phyloP scores from a whole-genome alignment of 2,888 invertebrate genomes.

The Habroteleia sp. region DNA sequence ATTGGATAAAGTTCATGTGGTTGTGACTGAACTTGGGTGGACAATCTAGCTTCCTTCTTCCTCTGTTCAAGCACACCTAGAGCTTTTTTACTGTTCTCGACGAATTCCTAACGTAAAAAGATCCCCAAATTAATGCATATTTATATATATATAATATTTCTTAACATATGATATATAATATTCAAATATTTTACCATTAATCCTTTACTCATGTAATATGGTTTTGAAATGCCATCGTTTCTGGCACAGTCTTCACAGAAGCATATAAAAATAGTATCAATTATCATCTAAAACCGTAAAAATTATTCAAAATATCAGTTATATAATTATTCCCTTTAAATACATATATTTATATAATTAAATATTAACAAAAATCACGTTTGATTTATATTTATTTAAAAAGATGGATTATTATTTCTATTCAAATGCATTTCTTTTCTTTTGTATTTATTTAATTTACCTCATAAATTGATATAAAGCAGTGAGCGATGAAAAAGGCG shows the following conservation, averaged over 20 bases:
- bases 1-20: not conserved
- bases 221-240: conserved; percentile 84
- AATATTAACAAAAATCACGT: no score
- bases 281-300: conserved; percentile 85
- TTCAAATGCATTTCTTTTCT: not conserved
- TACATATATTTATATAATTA: no score
- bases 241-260: conserved; percentile 86
- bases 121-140: no score
- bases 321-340: no score
- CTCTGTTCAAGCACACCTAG: conserved; percentile 70
- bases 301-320: no score
- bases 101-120: conserved; percentile 81
- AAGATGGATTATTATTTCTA: no score
- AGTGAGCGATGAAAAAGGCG: conserved; percentile 86
- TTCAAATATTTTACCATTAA: conserved; percentile 82
- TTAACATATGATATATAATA: no score
- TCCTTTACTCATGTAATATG: conserved; percentile 86
- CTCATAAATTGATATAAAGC: conserved; percentile 88
- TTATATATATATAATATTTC: no score
- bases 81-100: conserved; percentile 84
- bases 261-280: conserved; percentile 86
- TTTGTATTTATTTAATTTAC: conserved; percentile 76
- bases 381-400: no score
- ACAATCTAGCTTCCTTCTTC: no score
- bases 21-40: no score